These are phyloP conservation scores for Nesoenas mayeri DNA, from an alignment of 2,113 vertebrate species.

Conservation along the genomic window DNA sequence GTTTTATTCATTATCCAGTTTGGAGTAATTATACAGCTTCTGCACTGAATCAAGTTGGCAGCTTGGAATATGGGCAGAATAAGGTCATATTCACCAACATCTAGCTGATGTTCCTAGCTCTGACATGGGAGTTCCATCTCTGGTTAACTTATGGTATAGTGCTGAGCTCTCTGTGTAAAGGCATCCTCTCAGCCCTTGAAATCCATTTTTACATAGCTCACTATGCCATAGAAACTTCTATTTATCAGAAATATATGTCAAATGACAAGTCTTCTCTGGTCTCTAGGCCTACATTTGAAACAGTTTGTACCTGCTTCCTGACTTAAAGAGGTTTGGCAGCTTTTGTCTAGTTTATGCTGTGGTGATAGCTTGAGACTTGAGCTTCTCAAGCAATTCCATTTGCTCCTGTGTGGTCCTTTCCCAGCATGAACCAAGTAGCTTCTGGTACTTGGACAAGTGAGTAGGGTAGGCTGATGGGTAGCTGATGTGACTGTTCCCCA, in stretches of 20 bases:
- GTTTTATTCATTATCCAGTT: background rate
- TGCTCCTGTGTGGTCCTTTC: background rate
- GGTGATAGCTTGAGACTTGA: background rate
- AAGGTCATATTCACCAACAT: background rate
- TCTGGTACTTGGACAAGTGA: background rate
- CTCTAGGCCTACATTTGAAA: background rate
- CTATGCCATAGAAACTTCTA: background rate
- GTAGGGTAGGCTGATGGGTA: background rate
- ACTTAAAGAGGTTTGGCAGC: background rate
- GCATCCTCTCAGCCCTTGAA: background rate
- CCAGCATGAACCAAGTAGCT: background rate
- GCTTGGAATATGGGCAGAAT: background rate
- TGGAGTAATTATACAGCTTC: background rate
- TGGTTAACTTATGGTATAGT: rapidly evolving
- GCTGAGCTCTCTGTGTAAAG: background rate
- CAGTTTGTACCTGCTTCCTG: background rate
- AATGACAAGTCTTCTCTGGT: background rate
- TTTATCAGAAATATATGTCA: background rate
- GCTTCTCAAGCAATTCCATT: background rate
- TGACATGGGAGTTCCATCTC: rapidly evolving
- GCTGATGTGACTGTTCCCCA: background rate
- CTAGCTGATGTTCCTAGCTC: background rate
- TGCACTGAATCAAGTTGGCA: background rate
- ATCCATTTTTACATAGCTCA: rapidly evolving
- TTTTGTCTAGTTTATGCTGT: background rate